Conservation (phyloP, 2,797 vertebrate species). For the Mormyrus proboscirostris region DNA sequence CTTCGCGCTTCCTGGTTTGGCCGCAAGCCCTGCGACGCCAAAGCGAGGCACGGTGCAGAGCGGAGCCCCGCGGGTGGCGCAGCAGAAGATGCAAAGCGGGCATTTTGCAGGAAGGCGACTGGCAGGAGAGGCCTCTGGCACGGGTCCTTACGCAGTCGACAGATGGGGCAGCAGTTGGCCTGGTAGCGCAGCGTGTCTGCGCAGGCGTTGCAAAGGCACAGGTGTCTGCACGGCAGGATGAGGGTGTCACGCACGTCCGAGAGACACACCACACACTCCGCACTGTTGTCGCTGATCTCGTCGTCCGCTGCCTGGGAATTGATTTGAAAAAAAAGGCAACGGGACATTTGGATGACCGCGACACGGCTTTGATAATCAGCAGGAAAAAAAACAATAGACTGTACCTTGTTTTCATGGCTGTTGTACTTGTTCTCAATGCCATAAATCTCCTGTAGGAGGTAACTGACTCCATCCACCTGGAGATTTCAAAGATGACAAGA, state of each 20-base stretch:
- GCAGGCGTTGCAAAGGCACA: constrained; percentile 89
- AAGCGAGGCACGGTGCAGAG: not conserved
- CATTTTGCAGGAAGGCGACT: not conserved
- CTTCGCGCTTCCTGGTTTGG: not conserved
- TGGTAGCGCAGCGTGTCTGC: constrained; percentile 94
- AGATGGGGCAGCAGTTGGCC: constrained; percentile 97
- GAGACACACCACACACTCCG: constrained; percentile 94
- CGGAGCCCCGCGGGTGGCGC: not conserved
- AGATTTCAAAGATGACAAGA: not conserved
- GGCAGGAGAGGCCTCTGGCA: not conserved
- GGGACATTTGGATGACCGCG: not conserved
- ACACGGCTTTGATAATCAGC: not conserved
- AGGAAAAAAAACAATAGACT: not conserved
- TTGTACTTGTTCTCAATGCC: constrained; percentile 99
- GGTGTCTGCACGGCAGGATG: constrained; percentile 90
- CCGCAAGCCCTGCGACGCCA: not conserved
- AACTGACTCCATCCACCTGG: constrained; percentile 96
- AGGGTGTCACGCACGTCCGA: constrained; percentile 92
- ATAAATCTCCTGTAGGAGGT: constrained; percentile 97
- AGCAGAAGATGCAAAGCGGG: not conserved
- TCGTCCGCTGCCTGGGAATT: constrained; percentile 78
- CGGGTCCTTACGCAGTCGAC: constrained; percentile 78
- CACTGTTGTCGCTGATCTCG: constrained; percentile 96
- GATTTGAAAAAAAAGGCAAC: not conserved
- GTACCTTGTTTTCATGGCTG: constrained; percentile 85